These are phyloP conservation scores for Diarsia dahlii DNA, from an alignment of 2,888 invertebrate genomes.

Conservation along the genomic window DNA sequence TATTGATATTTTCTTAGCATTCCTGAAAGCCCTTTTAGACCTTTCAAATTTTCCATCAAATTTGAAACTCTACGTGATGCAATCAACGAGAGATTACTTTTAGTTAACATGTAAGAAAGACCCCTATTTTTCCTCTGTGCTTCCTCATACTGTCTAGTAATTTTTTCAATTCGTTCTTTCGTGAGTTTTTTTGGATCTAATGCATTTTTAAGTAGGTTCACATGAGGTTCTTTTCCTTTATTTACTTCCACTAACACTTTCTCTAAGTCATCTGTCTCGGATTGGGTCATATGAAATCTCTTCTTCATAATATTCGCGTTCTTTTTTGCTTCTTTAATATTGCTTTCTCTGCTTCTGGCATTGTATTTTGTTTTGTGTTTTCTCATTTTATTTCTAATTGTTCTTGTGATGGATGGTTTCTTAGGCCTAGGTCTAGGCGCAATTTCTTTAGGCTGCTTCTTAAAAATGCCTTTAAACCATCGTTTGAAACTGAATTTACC, in stretches of 20 bases:
- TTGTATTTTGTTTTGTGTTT: slow-evolving; percentile 67
- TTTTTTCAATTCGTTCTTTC: slow-evolving; percentile 41
- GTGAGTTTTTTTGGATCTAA: slow-evolving; percentile 51
- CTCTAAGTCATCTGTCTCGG: slow-evolving; percentile 31
- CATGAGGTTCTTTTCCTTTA: slow-evolving; percentile 36
- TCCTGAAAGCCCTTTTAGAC: background rate
- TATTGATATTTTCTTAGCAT: slow-evolving; percentile 4
- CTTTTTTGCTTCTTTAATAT: slow-evolving; percentile 38
- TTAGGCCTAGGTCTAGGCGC: background rate
- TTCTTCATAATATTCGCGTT: slow-evolving; percentile 43
- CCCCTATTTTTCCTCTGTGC: slow-evolving; percentile 37
- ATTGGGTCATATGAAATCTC: slow-evolving; percentile 36
- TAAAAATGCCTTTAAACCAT: slow-evolving; percentile 41
- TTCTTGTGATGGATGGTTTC: slow-evolving; percentile 41
- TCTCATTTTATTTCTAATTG: slow-evolving; percentile 66
- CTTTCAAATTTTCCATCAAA: slow-evolving; percentile 22
- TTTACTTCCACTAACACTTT: slow-evolving; percentile 33
- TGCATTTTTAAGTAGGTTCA: slow-evolving; percentile 19
- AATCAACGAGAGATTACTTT: slow-evolving; percentile 43
- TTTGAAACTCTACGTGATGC: slow-evolving; percentile 32
- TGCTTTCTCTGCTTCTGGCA: slow-evolving; percentile 46
- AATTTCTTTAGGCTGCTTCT: slow-evolving; percentile 31
- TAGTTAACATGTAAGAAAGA: slow-evolving; percentile 43
- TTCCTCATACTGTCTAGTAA: slow-evolving; percentile 47
- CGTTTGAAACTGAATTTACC: slow-evolving; percentile 10